Evolutionary conservation across 2,113 vertebrate genomes (phyloP), one percentile per base, ranked within the genome.

Genomic region (Alethe castanea): DNA sequence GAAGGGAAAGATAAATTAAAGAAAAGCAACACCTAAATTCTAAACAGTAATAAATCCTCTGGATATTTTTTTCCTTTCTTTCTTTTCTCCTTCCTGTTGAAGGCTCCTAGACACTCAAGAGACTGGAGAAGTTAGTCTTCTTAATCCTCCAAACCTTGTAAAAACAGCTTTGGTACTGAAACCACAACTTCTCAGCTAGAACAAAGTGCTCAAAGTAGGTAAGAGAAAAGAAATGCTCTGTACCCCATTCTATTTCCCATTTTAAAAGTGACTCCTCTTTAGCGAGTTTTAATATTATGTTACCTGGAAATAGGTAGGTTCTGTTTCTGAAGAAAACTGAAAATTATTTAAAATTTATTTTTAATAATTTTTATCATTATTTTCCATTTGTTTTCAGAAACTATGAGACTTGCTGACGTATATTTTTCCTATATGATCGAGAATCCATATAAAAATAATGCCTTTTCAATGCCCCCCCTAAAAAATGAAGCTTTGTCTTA

Each of bases 381-480:
- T 70, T 73, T 62, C 12, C 36, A 2, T 19, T 86, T 86, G 8
- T 52, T 87, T 88, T 38, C 38, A 74, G 12, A 8, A 82, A 48
- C 52, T 36, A 9, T 38, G 28, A 15, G 19, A 84, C 69, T 88
- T 50, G 25, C 56, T 74, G 47, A 67, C 31, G 48, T 86, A 11
- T 45, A 13, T n/a, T 56, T 56, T 94, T 90, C 25, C 36, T 71
- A 9, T n/a, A 62, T 50, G 19, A 92, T 5, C 78, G n/a, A 83
- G 66, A 86, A 59, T 40, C 23, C 72, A 26, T 24, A 69, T 47
- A n/a, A 94, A 96, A 97, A 95, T 57, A 92, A 81, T 31, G 61
- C 50, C 42, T 13, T 90, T 92, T 84, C 88, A 72, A 81, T 28
- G 36, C 8, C 11, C 12, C 33, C 45, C n/a, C 7, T 22, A 47